Evolutionary conservation across 2,888 invertebrate species (phyloP).

Genomic region (Eledone cirrhosa): DNA sequence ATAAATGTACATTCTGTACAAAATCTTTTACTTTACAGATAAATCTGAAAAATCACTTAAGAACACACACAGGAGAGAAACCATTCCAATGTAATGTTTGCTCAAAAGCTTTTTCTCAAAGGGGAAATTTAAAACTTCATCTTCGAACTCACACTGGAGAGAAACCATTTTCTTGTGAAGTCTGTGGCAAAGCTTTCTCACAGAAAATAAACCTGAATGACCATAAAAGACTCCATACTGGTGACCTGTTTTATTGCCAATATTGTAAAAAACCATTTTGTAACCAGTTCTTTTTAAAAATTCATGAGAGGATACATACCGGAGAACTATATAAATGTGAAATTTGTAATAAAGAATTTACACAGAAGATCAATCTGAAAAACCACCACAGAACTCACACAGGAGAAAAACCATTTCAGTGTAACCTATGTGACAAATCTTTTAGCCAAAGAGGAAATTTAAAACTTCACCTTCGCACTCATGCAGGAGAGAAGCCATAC

Average conservation of each 20-base stretch:
- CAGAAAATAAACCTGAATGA: constrained; percentile 21
- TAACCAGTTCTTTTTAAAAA: constrained; percentile 26
- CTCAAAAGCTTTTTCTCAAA: constrained; percentile 19
- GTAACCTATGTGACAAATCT: constrained; percentile 11
- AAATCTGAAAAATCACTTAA: constrained; percentile 20
- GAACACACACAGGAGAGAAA: constrained; percentile 23
- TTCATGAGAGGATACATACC: constrained; percentile 6
- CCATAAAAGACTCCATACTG: constrained; percentile 17
- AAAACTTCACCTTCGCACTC: constrained; percentile 18
- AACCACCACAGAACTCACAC: constrained; percentile 17
- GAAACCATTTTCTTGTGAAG: constrained; percentile 23
- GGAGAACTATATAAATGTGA: constrained; percentile 16
- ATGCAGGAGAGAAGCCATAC: constrained; percentile 28
- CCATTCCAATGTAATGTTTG: constrained; percentile 22
- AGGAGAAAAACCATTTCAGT: constrained; percentile 22
- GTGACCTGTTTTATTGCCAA: constrained; percentile 23
- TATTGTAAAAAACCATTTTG: constrained; percentile 23
- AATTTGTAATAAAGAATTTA: constrained; percentile 17
- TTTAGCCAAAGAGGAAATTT: constrained; percentile 22
- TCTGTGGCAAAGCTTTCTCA: constrained; percentile 23
- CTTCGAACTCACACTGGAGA: constrained; percentile 20
- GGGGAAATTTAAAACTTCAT: constrained; percentile 19
- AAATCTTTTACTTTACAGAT: constrained; percentile 11
- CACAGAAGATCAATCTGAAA: constrained; percentile 19
- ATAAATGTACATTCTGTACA: constrained; percentile 12